phyloP scores from a whole-genome alignment of 1,140 invertebrate genomes.

The Eumeta japonica region DNA sequence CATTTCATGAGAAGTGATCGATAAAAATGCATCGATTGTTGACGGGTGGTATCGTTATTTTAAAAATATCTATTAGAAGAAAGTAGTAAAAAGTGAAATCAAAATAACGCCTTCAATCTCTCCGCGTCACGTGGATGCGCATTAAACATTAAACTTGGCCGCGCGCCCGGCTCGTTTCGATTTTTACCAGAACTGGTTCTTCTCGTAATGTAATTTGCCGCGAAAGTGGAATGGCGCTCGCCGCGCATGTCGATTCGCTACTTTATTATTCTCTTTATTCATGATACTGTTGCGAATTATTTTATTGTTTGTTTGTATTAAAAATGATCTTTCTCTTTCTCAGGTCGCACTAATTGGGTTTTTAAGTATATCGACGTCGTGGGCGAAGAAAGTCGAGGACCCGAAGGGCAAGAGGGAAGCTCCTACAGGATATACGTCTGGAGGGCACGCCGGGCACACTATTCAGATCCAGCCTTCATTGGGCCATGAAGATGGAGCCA shows the following conservation, averaged over 20 bases:
- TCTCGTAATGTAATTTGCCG: slow-evolving; percentile 26
- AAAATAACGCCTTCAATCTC: slow-evolving; percentile 41
- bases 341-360: slow-evolving; percentile 38
- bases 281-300: no score
- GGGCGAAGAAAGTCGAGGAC: slow-evolving; percentile 33
- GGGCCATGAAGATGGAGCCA: slow-evolving; percentile 36
- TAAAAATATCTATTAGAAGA: no score
- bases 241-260: no score
- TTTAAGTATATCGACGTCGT: slow-evolving; percentile 32
- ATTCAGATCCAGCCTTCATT: slow-evolving; percentile 25
- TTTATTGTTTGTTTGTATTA: no score
- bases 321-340: slow-evolving; percentile 23
- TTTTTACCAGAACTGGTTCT: slow-evolving; percentile 36
- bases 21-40: no score
- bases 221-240: slow-evolving; percentile 30
- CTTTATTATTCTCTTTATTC: no score
- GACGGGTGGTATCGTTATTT: no score
- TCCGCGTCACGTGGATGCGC: slow-evolving; percentile 38
- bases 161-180: slow-evolving; percentile 13
- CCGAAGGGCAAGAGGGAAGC: slow-evolving; percentile 45
- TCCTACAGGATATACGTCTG: slow-evolving; percentile 11
- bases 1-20: no score
- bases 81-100: slow-evolving; percentile 51
- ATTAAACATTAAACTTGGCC: slow-evolving; percentile 19
- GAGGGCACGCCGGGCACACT: slow-evolving; percentile 22